Evolutionary conservation across 2,888 invertebrate species (phyloP), one percentile per base, ranked within the genome.

Genomic region (Cistogaster globosa): DNA sequence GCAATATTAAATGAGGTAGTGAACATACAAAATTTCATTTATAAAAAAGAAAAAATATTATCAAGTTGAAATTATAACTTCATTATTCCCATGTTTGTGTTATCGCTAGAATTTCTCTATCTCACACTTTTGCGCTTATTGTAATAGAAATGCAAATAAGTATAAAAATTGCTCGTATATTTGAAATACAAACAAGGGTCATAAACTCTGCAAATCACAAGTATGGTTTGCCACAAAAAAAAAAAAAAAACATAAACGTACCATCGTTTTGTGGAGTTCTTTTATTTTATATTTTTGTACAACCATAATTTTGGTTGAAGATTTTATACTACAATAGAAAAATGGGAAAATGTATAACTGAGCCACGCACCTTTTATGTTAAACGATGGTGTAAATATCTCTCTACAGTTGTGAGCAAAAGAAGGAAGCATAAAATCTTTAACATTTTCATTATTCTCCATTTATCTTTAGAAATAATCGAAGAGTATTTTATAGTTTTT

Each of bases 151-250:
- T 80, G 76, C 60, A 80, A 84, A 84, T 72, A 72, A 68, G 71
- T 68, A 72, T 42, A 62, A 80, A 72, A 80, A 71, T 68, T 75
- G 14, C 42, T 79, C 71, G 53, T 67, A 76, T 62, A 72, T 76
- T 72, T 72, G 38, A 74, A 79, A 63, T 63, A 79, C 65, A 79
- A 79, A 75, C 76, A 77, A 62, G 80, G 57, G 55, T 60, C 76
- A 68, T 84, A 84, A 84, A 84, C 75, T 84, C 71, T 65, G 67
- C 62, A 81, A 84, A 84, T 84, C 81, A 81, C 77, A 74, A 77
- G 71, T 51, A 57, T 20, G 75, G 75, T 79, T 79, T 69, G 63
- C 45, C 65, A 32, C 60, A 55, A 51, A 77, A 20, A 71, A 71
- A 51, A 51, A 51, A 7, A 20, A 9, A 53, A 20, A 53, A 6